Conservation (phyloP, 1,140 invertebrate species). For the Drosophila aff. region DNA sequence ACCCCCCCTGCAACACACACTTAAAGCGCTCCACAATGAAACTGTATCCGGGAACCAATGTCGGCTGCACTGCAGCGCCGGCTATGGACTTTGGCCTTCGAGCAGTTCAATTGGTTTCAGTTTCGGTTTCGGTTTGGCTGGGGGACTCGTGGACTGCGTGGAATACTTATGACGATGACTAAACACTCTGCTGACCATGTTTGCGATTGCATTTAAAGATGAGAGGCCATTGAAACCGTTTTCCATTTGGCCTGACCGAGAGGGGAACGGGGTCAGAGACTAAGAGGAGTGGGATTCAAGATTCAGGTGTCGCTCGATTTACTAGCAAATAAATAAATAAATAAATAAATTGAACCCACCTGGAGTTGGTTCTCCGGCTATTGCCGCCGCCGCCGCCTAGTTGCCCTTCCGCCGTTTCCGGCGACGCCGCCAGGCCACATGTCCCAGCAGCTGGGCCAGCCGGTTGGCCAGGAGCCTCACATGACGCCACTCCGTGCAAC, state of each 20-base stretch:
- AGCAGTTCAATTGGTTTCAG: slow-evolving; percentile 41
- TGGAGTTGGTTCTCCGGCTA: not conserved
- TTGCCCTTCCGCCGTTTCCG: slow-evolving; percentile 66
- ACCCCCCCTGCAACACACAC: slow-evolving; percentile 23
- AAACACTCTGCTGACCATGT: slow-evolving; percentile 43
- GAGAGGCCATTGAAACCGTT: slow-evolving; percentile 50
- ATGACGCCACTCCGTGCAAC: slow-evolving; percentile 70
- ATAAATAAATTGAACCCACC: not conserved
- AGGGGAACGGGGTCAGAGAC: not conserved
- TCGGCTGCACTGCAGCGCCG: slow-evolving; percentile 33
- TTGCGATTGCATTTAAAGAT: slow-evolving; percentile 69
- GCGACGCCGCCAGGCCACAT: slow-evolving; percentile 60
- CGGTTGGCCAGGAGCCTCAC: slow-evolving; percentile 42
- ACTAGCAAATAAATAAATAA: not conserved
- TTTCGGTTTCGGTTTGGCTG: not conserved
- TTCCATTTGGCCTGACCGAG: slow-evolving; percentile 11
- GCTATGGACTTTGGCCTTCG: slow-evolving; percentile 2
- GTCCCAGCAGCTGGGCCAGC: slow-evolving; percentile 48
- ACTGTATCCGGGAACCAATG: slow-evolving; percentile 28
- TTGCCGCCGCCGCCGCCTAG: slow-evolving; percentile 18
- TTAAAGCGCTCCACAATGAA: slow-evolving; percentile 43
- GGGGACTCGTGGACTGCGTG: slow-evolving; percentile 12
- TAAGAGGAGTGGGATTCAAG: not conserved
- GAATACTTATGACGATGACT: slow-evolving; percentile 53
- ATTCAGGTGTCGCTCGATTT: slow-evolving; percentile 2